Base-by-base conservation (phyloP, 1,140 invertebrate species). In the Drosophila pseudoananassae region DNA sequence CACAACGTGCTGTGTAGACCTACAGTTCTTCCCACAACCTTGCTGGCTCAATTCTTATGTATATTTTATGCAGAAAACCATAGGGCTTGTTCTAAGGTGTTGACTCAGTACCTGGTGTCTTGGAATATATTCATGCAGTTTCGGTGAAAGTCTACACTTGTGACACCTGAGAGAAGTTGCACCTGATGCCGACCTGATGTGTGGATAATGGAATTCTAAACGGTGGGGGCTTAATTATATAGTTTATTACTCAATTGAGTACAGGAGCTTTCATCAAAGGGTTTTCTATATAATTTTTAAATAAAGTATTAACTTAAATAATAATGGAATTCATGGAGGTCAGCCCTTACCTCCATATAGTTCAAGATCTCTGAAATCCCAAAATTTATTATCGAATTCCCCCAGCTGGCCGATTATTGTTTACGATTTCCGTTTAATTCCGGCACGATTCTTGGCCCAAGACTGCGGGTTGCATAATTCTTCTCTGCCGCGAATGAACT, bases 101-200 rank as follows among this genome's bases (percentile, higher is more conserved):
- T 36, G 12, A 15, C 33, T 8, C 17, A 49, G 54, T n/a, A 36
- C 9, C 17, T 1, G 47, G 9, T 2, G 9, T 3, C 12, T 0
- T 7, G 4, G 80, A 76, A 80, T 82, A 88, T 82, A 85, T 85
- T 82, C 68, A 85, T 85, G 64, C 49, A 64, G 27, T 55, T 74
- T 60, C 12, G 60, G 73, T 66, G 81, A 85, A 88, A 87, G 60
- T 73, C 51, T 63, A 82, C 81, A 82, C 57, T 71, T 81, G 80
- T 81, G 80, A 49, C 45, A 46, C 45, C 74, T 85, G 82, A 61
- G 83, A 88, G 45, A 61, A 25, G 8, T 17, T 38, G 9, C 82
- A 85, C 74, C 74, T 85, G 82, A 25, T 20, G 20, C 1, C 20
- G 20, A 20, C 20, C 20, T 20, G 2, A 20, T 1, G 27, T 58